Percentiles rank a stretch among this genome's conserved stretches.
Conservation (phyloP, 2,797 vertebrate genomes). For the Moxostoma hubbsi region DNA sequence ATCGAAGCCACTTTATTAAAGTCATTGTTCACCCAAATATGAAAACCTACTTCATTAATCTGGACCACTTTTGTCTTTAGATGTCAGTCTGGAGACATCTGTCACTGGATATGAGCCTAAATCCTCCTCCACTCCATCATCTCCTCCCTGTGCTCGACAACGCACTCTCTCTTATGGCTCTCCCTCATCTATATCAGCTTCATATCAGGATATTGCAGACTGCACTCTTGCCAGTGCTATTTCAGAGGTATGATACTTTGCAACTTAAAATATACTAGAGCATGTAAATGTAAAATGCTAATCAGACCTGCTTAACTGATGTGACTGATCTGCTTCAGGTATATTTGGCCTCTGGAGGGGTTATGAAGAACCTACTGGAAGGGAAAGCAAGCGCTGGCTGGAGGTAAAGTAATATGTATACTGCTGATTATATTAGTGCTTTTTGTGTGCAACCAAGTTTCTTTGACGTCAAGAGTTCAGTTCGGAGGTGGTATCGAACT, state of each 20-base stretch:
- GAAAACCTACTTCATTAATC: background rate
- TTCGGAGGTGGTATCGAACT: too few relatives aligned
- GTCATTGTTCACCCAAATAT: too few relatives aligned
- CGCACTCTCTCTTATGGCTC: constrained; percentile 78
- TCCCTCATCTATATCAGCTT: constrained; percentile 74
- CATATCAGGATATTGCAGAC: constrained; percentile 88
- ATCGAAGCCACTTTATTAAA: background rate
- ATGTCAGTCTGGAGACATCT: constrained; percentile 67
- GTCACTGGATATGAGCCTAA: constrained; percentile 63
- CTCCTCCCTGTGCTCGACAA: constrained; percentile 64
- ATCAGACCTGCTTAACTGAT: constrained; percentile 8
- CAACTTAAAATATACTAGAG: background rate
- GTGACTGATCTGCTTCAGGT: constrained; percentile 75
- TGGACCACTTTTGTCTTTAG: constrained; percentile 55
- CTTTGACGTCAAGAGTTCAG: too few relatives aligned
- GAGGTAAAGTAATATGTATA: constrained; percentile 78
- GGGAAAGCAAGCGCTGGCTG: constrained; percentile 85
- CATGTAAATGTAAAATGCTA: constrained; percentile 2
- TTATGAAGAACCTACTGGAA: constrained; percentile 83
- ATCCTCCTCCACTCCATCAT: constrained; percentile 69
- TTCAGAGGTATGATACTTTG: constrained; percentile 75
- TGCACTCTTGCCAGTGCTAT: constrained; percentile 80
- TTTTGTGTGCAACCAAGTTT: too few relatives aligned
- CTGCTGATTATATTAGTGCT: too few relatives aligned
- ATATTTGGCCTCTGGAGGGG: constrained; percentile 85